A percentile compares a stretch with the other conserved stretches of the same genome.
Conservation (phyloP, 2,113 vertebrate species). For the Oncorhynchus mykiss region DNA sequence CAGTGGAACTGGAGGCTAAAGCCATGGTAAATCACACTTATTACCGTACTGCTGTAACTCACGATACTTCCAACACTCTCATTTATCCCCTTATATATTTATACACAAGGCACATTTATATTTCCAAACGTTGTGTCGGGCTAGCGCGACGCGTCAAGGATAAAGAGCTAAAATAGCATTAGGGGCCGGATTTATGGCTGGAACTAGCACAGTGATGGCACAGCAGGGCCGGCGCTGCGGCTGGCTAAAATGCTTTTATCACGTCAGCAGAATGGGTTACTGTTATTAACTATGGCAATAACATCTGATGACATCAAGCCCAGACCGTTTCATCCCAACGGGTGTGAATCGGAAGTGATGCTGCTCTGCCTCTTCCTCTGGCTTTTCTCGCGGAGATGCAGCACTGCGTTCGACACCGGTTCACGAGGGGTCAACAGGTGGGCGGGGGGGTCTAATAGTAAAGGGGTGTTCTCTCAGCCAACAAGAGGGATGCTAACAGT, state of each 20-base stretch:
- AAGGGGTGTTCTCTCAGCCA: too few relatives aligned
- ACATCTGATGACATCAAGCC: slow-evolving; percentile 36
- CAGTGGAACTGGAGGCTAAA: slow-evolving; percentile 39
- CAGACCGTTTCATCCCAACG: slow-evolving; percentile 18
- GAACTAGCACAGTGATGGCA: slow-evolving; percentile 11
- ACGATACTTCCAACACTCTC: neutral
- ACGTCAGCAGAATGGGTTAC: slow-evolving; percentile 30
- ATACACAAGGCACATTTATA: slow-evolving; percentile 7
- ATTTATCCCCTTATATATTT: slow-evolving; percentile 11
- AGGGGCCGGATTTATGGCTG: slow-evolving; percentile 33
- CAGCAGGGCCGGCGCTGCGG: slow-evolving; percentile 14
- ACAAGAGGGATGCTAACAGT: too few relatives aligned
- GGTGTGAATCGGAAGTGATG: neutral
- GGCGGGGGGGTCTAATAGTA: too few relatives aligned
- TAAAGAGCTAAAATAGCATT: slow-evolving; percentile 31
- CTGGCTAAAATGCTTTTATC: slow-evolving; percentile 36
- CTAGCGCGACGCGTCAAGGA: slow-evolving; percentile 1
- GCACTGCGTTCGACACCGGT: neutral
- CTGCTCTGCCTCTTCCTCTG: neutral
- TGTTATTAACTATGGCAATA: slow-evolving; percentile 44
- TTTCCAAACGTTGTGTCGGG: slow-evolving; percentile 12
- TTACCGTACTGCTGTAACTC: slow-evolving; percentile 1
- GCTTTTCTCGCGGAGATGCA: neutral
- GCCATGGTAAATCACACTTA: slow-evolving; percentile 35
- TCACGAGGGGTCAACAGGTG: too few relatives aligned